Evolutionary conservation across 2,797 vertebrate genomes (phyloP).

Genomic region (Onychomys torridus): DNA sequence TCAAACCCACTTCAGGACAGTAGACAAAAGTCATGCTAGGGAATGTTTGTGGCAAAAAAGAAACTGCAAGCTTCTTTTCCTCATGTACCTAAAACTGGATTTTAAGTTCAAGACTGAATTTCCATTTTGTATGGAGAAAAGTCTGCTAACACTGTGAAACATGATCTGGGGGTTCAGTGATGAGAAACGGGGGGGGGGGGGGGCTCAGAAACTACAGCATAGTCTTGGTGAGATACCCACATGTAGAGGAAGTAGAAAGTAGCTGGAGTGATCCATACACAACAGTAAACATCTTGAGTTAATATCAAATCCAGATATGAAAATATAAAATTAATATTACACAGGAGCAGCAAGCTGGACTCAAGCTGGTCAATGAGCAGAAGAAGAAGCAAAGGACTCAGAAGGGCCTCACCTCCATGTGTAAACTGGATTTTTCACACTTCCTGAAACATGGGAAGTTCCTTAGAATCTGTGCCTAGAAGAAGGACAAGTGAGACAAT

Average conservation of each 20-base stretch:
- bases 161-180: background rate
- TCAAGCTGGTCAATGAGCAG: background rate
- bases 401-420: accelerated
- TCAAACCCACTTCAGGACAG: background rate
- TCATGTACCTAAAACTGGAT: background rate
- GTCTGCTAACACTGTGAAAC: background rate
- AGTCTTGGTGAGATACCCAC: background rate
- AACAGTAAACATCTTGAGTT: background rate
- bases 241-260: background rate
- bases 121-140: background rate
- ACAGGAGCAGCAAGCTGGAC: background rate
- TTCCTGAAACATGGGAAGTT: background rate
- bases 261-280: background rate
- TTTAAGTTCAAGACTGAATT: background rate
- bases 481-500: background rate
- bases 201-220: background rate
- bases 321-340: background rate
- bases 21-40: background rate
- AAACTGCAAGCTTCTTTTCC: background rate
- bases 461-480: background rate
- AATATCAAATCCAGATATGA: background rate
- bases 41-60: background rate
- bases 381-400: background rate
- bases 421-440: background rate
- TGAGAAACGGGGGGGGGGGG: background rate